phyloP scores from a whole-genome alignment of 1,140 invertebrate species.

The Drosophila kikkawai region DNA sequence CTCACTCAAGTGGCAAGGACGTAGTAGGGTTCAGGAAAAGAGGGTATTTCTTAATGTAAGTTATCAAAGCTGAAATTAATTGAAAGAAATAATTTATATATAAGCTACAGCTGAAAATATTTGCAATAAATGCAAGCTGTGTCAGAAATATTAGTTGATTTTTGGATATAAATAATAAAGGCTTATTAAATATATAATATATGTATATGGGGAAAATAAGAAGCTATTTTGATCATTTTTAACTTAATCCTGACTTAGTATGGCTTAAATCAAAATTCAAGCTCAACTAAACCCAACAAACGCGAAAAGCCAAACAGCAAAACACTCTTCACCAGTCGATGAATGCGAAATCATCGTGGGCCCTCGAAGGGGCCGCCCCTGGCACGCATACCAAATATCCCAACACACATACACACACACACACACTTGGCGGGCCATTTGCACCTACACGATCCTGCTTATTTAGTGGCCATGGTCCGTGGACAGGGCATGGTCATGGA shows the following conservation, averaged over 20 bases:
- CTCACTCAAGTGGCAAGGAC: slow-evolving; percentile 15
- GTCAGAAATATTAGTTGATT: too few species aligned
- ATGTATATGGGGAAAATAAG: too few species aligned
- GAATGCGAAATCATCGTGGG: slow-evolving; percentile 37
- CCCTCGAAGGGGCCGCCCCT: slow-evolving; percentile 27
- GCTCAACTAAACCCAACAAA: not conserved
- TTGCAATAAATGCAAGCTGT: too few species aligned
- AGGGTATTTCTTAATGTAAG: not conserved
- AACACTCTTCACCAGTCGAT: slow-evolving; percentile 25
- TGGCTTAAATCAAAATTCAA: not conserved
- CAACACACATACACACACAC: slow-evolving; percentile 32
- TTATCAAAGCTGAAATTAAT: not conserved
- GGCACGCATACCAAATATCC: slow-evolving; percentile 41
- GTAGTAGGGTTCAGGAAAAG: not conserved
- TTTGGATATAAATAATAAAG: too few species aligned
- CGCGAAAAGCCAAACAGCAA: slow-evolving; percentile 5
- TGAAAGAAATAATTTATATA: not conserved
- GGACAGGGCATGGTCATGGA: slow-evolving; percentile 17
- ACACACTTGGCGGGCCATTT: slow-evolving; percentile 48
- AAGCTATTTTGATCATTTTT: not conserved
- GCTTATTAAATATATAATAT: too few species aligned
- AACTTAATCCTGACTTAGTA: not conserved
- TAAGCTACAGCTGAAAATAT: not conserved
- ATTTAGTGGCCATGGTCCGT: slow-evolving; percentile 63
- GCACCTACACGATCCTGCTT: slow-evolving; percentile 72